Evolutionary conservation across 2,888 invertebrate genomes (phyloP), one percentile per base, ranked within the genome.

Genomic region (Choristoneura rosaceana): DNA sequence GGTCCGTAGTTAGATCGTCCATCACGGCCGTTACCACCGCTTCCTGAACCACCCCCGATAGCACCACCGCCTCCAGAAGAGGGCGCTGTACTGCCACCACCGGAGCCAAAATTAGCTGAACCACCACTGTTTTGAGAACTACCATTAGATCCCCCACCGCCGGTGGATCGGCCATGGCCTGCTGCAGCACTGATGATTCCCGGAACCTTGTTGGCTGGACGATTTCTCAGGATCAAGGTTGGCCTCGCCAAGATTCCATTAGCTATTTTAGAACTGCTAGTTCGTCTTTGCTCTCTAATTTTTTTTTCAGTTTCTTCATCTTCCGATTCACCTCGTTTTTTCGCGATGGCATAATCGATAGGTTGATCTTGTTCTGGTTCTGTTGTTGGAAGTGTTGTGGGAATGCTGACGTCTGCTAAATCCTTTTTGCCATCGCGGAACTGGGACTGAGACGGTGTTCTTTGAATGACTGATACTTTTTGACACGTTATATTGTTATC

Each of bases 271-370:
- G 96, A 96, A 82, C 95, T 95, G 83, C 96, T 96, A 73, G 96
- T 95, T 76, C 96, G 90, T 77, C 96, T 94, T 80, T 96, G 96
- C 84, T 96, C 96, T 77, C 96, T 94, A 33, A 95, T 94, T 84
- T 96, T 95, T 79, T 95, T 96, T 90, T 95, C 97, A 75, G 95
- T 96, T 85, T 96, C 95, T 82, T 96, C 96, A 78, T 96, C 96
- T 84, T 96, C 96, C 10, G 93, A 90, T 84, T 96, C 96, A 8
- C 96, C 96, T 74, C 96, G 95, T 82, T 97, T 96, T 87, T 97
- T 97, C 34, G 98, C 98, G 77, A 98, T 97, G 83, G 96, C 98
- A 86, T 98, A 98, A 85, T 98, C 98, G 75, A 98, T 98, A 0
- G 98, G 98, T 81, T 98, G 98, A 75, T 98, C 98, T 90, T 97